Percentiles rank a stretch among this genome's conserved stretches.
Conservation (phyloP, 92 coral and sea anemone species). For the Isaurus tuberculatus region DNA sequence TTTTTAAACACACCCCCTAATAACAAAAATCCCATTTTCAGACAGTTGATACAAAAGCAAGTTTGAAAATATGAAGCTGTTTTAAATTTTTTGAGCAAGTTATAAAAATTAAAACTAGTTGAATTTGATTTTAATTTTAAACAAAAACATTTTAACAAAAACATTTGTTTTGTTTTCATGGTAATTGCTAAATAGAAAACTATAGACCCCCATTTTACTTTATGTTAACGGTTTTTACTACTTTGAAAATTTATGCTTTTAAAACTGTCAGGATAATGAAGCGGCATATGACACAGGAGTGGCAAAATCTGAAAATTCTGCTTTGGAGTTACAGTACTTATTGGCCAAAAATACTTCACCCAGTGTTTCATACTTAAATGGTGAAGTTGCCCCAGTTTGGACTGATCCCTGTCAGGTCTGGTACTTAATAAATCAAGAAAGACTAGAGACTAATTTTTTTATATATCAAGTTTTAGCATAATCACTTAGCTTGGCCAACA, state of each 20-base stretch:
- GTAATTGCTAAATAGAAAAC: background rate
- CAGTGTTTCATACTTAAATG: conserved; percentile 12
- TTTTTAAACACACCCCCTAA: too few relatives aligned
- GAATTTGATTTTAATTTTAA: too few relatives aligned
- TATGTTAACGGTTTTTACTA: background rate
- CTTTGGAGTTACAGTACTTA: conserved; percentile 71
- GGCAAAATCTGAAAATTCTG: conserved; percentile 62
- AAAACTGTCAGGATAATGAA: conserved; percentile 18
- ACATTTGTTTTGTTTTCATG: background rate
- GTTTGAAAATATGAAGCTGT: too few relatives aligned
- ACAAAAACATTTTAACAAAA: too few relatives aligned
- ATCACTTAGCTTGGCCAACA: too few relatives aligned
- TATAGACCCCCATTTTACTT: background rate
- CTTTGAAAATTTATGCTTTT: background rate
- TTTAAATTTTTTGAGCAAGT: too few relatives aligned
- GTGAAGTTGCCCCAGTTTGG: conserved; percentile 36
- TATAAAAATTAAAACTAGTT: too few relatives aligned
- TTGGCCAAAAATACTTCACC: conserved; percentile 47
- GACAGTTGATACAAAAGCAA: too few relatives aligned
- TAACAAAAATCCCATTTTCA: too few relatives aligned
- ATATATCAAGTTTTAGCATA: too few relatives aligned
- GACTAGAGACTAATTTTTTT: too few relatives aligned
- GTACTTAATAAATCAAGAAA: background rate
- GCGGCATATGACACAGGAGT: conserved; percentile 42
- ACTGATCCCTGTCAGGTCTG: conserved; percentile 63